Evolutionary conservation across 2,113 vertebrate genomes (phyloP), one percentile per base, ranked within the genome.

Genomic region (Paraplagusia blochii): DNA sequence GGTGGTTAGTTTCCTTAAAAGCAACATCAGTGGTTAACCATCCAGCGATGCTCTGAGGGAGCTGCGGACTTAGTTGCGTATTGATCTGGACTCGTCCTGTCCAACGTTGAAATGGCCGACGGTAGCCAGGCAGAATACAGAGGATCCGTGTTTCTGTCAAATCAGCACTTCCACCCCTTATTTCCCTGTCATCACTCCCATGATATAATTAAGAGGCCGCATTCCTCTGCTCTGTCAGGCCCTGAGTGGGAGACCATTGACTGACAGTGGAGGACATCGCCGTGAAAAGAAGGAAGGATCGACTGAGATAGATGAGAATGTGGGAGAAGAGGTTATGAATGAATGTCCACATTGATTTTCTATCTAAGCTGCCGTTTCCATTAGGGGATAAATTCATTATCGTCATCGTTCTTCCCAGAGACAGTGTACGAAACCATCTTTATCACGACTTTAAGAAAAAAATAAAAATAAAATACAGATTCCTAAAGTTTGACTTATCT

Each of bases 341-440:
- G 86, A 85, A 85, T 88, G 19, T 51, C 73, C 82, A 90, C 90
- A 93, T 90, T 93, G 92, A 92, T 93, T 93, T 91, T 88, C 87
- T 86, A 88, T 73, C 76, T 84, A 76, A 82, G 79, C 74, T 77
- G 82, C 80, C 57, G 79, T 86, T 91, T 93, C 87, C 82, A 93
- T 92, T 93, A 83, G 54, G 64, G 69, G 86, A 88, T 85, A 87
- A 89, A 88, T 80, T 74, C 51, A 53, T 79, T 73, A 19, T 74
- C 65, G 74, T 65, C 79, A 63, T 40, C 70, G 67, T 54, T 44
- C 19, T 57, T 55, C 16, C 80, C 51, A 66, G 82, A 81, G 6
- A 81, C 56, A 74, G 72, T 84, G 77, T 86, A 69, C 78, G 66
- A 69, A n/a, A 74, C 63, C 67, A 71, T 76, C 52, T 49, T 73